Base-by-base conservation (phyloP, 1,140 invertebrate genomes). In the Watersipora subatra region DNA sequence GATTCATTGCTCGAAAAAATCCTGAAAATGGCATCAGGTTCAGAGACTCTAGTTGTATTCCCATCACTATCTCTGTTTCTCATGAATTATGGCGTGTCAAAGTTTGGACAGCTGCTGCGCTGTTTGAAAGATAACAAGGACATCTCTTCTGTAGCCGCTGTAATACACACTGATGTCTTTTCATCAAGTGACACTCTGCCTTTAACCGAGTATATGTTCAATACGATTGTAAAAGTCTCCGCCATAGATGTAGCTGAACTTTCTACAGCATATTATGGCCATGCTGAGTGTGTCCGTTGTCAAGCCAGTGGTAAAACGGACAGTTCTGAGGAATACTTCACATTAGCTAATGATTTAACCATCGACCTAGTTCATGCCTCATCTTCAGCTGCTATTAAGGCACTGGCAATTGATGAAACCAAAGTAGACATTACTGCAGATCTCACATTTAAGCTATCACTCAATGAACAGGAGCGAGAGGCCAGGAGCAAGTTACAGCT, bases 361-460 rank as follows among this genome's bases (percentile, higher is more conserved):
- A 12, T 46, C 7, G n/a, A 46, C 7, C 34, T 46, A n/a, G 34
- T 46, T n/a, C 34, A 46, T n/a, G 7, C 34, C 7, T 46, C 34
- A n/a, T 46, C 34, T 46, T 46, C 34, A 12, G 34, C 34, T 12
- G 34, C n/a, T 12, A n/a, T 46, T 7, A 46, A n/a, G 34, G 7
- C 34, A n/a, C n/a, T 12, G 7, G n/a, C 34, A 12, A 7, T 12
- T 7, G 7, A 7, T 46, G 7, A 46, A n/a, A 12, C 34, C n/a
- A n/a, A 75, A 72, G 29, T 59, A 24, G 77, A 80, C 66, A 77
- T 76, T 29, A 71, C 74, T 57, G 74, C 75, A 25, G 75, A 79
- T 57, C 70, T 80, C 63, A 75, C 80, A 20, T 81, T 81, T 62
- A 81, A 79, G 65, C 68, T 81, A 27, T 73, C 69, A 2, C 69